Evolutionary conservation across 2,797 vertebrate genomes (phyloP), one percentile per base, ranked within the genome.

Genomic region (Decapterus maruadsi): DNA sequence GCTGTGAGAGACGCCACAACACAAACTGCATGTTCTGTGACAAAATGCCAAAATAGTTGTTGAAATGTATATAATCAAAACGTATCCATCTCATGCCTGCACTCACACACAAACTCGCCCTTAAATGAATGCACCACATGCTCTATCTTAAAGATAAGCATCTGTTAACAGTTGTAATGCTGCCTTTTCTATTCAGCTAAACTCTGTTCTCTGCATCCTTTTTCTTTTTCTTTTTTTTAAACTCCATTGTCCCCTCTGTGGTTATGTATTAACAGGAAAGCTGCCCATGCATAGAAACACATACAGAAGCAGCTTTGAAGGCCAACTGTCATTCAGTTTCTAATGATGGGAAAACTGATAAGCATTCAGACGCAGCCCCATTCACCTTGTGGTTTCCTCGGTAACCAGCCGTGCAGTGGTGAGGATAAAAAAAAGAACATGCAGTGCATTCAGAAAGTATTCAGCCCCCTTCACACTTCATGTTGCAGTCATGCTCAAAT

Each of bases 211-310:
- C 14, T 26, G 14, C 48, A 48, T 46, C 61, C 22, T 16, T 50
- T 45, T 34, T 34, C 6, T 34, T 34, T 34, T 34, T 34, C 1
- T 34, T 34, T 63, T 22, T n/a, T n/a, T n/a, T n/a, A n/a, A n/a
- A 12, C 6, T 6, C 10, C 36, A 58, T 45, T 70, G 45, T 38
- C 42, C 22, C 36, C 46, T 45, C 19, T 64, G 53, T 61, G 77
- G 77, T 90, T 92, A 88, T 75, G 48, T 83, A 91, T 91, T 81
- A 85, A 87, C 83, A 85, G 63, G 53, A 54, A 75, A 4, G 50
- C 50, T 84, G 80, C 20, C 77, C 69, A 77, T 61, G 80, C 81
- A 81, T 68, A 59, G 0, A 72, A 83, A 81, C 54, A 71, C 40
- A 43, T 16, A 26, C 26, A 1, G 26, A n/a, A 46, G 34, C 56